These are phyloP conservation scores for Meloidogyne exigua DNA, from an alignment of 1,140 invertebrate species.

Conservation along the genomic window DNA sequence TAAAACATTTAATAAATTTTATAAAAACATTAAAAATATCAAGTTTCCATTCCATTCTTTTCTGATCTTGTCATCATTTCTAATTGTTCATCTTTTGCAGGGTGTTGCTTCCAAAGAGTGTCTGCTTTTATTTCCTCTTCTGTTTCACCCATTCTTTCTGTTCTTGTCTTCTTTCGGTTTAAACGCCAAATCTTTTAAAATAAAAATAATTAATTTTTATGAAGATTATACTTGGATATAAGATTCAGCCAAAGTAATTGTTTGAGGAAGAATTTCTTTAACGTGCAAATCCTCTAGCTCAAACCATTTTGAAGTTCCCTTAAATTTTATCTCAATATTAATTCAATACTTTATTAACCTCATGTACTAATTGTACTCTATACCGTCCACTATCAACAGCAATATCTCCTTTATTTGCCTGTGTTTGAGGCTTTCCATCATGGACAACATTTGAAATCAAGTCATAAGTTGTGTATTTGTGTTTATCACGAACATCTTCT, in stretches of 20 bases:
- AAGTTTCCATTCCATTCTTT: not conserved
- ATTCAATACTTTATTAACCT: conserved; percentile 70
- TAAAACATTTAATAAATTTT: not conserved
- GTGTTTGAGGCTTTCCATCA: conserved; percentile 79
- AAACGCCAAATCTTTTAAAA: conserved; percentile 47
- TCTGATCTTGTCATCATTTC: not conserved
- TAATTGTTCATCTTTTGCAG: conserved; percentile 1
- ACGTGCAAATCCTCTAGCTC: conserved; percentile 99
- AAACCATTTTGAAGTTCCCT: conserved; percentile 78
- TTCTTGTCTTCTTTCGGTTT: conserved; percentile 48
- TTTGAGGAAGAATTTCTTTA: conserved; percentile 93
- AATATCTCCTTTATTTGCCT: conserved; percentile 22
- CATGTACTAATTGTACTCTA: conserved; percentile 89
- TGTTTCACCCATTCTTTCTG: conserved; percentile 48
- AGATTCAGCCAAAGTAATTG: conserved; percentile 97
- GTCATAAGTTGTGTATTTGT: conserved; percentile 85
- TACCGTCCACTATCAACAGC: conserved; percentile 75
- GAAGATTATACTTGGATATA: conserved; percentile 79
- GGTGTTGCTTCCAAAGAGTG: not conserved
- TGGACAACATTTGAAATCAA: conserved; percentile 96
- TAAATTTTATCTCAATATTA: conserved; percentile 25
- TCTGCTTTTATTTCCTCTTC: conserved; percentile 13
- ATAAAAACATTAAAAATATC: not conserved
- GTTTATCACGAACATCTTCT: conserved; percentile 67
- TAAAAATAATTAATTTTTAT: conserved; percentile 15